Conservation (phyloP, 2,113 vertebrate genomes). For the Edolisoma coerulescens region DNA sequence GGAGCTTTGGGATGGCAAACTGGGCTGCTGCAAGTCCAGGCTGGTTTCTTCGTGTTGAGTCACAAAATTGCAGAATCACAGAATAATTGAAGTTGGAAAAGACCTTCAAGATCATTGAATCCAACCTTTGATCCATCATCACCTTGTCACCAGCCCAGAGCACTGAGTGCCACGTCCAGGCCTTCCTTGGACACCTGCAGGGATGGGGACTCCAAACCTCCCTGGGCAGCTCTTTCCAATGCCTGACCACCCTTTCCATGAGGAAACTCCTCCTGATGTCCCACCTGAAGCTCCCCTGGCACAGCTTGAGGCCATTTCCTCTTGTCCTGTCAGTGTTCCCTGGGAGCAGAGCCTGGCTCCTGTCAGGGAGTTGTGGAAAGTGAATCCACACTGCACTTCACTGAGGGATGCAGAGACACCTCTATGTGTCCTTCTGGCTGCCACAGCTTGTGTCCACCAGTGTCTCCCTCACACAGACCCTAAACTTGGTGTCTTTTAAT, state of each 20-base stretch:
- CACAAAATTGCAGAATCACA: neutral
- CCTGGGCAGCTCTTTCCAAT: neutral
- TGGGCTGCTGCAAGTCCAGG: neutral
- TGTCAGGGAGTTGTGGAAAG: neutral
- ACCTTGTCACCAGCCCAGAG: neutral
- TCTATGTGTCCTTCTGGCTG: neutral
- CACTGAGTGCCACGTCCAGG: neutral
- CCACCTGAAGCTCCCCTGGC: neutral
- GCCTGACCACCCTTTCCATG: neutral
- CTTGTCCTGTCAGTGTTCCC: neutral
- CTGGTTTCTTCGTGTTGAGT: neutral
- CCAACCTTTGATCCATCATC: neutral
- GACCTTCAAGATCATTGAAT: accelerated
- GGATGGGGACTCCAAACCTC: neutral
- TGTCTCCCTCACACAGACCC: neutral
- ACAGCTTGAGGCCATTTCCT: neutral
- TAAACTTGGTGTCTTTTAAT: neutral
- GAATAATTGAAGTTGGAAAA: neutral
- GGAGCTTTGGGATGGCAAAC: neutral
- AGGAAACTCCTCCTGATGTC: neutral
- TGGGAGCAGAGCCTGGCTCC: neutral
- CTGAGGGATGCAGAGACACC: neutral
- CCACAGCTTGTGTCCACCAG: neutral
- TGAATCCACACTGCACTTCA: neutral
- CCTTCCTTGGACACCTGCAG: neutral